Percentiles rank a stretch among this genome's conserved stretches.
phyloP scores from a whole-genome alignment of 2,888 invertebrate species.

The Selenia dentaria region DNA sequence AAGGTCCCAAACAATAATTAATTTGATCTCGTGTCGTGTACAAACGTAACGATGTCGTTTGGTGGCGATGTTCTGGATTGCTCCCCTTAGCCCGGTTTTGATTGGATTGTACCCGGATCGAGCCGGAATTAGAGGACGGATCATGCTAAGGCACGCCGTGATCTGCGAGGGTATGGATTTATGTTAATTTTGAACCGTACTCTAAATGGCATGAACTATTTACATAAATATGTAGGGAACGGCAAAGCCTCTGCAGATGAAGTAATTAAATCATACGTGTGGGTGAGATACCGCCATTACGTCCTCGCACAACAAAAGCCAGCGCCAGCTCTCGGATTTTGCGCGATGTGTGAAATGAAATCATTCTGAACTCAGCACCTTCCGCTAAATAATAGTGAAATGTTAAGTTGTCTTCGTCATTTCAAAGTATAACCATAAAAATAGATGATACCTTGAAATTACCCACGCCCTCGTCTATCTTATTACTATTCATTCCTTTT shows the following conservation, averaged over 20 bases:
- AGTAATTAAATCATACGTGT: conserved; percentile 19
- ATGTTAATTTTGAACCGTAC: conserved; percentile 30
- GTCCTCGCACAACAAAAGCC: conserved; percentile 5
- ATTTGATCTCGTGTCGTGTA: conserved; percentile 46
- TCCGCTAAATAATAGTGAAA: not conserved
- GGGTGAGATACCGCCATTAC: conserved; percentile 3
- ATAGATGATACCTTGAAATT: too few relatives aligned
- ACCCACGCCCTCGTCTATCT: too few relatives aligned
- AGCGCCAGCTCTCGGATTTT: not conserved
- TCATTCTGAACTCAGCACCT: not conserved
- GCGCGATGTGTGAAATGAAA: not conserved
- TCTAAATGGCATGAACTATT: conserved; percentile 22
- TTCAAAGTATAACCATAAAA: not conserved
- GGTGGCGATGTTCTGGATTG: conserved; percentile 30
- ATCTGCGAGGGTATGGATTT: conserved; percentile 31
- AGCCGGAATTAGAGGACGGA: conserved; percentile 34
- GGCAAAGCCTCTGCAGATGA: conserved; percentile 9
- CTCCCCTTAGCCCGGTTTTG: conserved; percentile 36
- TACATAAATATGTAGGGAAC: conserved; percentile 18
- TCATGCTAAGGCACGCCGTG: conserved; percentile 17
- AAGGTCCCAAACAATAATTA: conserved; percentile 56
- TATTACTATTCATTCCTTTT: too few relatives aligned
- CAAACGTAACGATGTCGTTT: conserved; percentile 42
- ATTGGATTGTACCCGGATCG: conserved; percentile 46
- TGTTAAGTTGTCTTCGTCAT: not conserved